Percentiles rank a stretch among this genome's conserved stretches.
These are phyloP conservation scores for Griposia aprilina DNA, from an alignment of 2,888 invertebrate genomes.

Conservation along the genomic window DNA sequence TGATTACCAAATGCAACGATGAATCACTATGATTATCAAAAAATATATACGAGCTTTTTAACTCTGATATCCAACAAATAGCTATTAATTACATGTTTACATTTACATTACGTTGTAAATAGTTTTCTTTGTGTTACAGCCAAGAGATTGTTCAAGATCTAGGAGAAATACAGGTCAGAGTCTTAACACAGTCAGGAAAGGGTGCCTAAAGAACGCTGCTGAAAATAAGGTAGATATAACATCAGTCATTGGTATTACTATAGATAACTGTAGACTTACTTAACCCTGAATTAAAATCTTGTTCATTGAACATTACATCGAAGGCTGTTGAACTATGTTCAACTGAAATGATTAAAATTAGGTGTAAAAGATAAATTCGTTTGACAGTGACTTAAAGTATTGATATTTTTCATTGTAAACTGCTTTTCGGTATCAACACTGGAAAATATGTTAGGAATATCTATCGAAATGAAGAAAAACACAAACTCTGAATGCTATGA, in stretches of 20 bases:
- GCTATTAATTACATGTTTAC: accelerated
- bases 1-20: constrained; percentile 88
- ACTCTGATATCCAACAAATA: constrained; percentile 80
- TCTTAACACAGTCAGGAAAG: constrained; percentile 96
- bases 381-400: not conserved
- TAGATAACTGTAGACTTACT: not conserved
- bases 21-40: constrained; percentile 88
- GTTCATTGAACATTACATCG: not conserved
- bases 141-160: constrained; percentile 97
- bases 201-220: constrained; percentile 96
- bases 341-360: not conserved
- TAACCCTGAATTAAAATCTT: not conserved
- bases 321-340: not conserved
- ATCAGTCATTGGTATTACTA: not conserved
- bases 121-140: constrained; percentile 91
- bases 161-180: constrained; percentile 99
- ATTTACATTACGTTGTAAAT: not conserved
- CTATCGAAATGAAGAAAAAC: constrained; percentile 70
- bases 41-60: constrained; percentile 90
- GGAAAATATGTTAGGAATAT: not conserved
- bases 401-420: not conserved
- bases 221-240: constrained; percentile 92
- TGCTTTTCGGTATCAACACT: too few relatives aligned
- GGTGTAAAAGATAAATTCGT: not conserved
- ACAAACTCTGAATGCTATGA: constrained; percentile 83